Conservation (phyloP, 92 coral and sea anemone species). For the Palythoa caribaeorum region DNA sequence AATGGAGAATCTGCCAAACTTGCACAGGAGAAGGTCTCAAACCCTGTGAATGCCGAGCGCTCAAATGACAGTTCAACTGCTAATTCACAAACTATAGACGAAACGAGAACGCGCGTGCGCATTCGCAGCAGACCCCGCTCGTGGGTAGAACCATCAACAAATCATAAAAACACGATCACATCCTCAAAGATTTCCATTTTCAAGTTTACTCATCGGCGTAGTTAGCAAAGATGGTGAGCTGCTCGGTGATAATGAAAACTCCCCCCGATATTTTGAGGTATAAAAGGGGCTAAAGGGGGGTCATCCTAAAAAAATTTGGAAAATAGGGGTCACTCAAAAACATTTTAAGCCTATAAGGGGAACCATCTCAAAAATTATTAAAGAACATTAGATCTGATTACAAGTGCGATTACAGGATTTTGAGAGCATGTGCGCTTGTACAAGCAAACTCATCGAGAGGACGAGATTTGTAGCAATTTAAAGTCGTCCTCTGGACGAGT, state of each 20-base stretch:
- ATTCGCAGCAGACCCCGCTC: conserved; percentile 38
- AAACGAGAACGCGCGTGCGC: conserved; percentile 16
- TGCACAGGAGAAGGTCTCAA: neutral
- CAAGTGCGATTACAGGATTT: too few relatives aligned
- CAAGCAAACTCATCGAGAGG: too few relatives aligned
- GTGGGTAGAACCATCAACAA: conserved; percentile 34
- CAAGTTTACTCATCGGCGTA: conserved; percentile 34
- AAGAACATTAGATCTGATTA: too few relatives aligned
- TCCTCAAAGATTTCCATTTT: conserved; percentile 23
- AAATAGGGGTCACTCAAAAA: too few relatives aligned
- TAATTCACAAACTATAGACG: neutral
- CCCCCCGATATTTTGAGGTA: too few relatives aligned
- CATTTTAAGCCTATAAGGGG: too few relatives aligned
- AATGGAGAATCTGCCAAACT: neutral
- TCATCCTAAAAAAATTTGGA: too few relatives aligned
- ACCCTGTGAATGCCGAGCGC: neutral
- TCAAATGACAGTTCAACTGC: neutral
- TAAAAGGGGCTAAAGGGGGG: too few relatives aligned
- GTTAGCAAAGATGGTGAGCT: neutral
- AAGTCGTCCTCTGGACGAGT: too few relatives aligned
- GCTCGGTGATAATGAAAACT: neutral
- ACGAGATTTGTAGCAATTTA: too few relatives aligned
- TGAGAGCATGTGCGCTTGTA: too few relatives aligned
- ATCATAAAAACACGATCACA: neutral
- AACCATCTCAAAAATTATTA: too few relatives aligned